Conservation (phyloP, 1,140 invertebrate genomes). For the Sitophilus oryzae region DNA sequence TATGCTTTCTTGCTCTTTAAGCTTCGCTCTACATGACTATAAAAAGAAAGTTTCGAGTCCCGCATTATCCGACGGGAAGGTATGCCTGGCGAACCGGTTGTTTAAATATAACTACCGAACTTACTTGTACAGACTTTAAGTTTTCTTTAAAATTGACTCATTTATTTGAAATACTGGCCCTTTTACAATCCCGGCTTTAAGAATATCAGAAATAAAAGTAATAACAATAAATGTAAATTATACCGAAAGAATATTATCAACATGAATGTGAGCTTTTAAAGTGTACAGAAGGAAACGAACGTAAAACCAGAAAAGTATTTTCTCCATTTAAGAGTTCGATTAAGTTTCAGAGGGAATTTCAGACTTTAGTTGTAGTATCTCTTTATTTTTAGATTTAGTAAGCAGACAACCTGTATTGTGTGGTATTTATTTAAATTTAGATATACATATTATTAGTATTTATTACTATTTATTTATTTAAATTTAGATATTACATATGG, state of each 20-base stretch:
- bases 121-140: constrained; percentile 10
- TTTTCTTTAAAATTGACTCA: constrained; percentile 19
- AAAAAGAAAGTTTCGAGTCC: neutral
- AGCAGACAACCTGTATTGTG: no score
- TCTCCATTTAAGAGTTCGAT: neutral
- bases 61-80: constrained; percentile 7
- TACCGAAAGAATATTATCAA: constrained; percentile 2
- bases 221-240: constrained; percentile 18
- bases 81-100: constrained; percentile 2
- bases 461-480: no score
- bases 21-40: no score
- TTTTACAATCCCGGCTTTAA: constrained; percentile 13
- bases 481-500: no score
- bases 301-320: neutral
- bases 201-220: constrained; percentile 10
- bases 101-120: constrained; percentile 13
- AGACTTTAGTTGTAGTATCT: no score
- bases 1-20: no score
- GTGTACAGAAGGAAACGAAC: neutral
- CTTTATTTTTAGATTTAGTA: no score
- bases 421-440: no score
- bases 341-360: neutral
- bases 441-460: no score
- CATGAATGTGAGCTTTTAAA: neutral
- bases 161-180: constrained; percentile 18